A percentile compares a stretch with the other conserved stretches of the same genome.
Conservation (phyloP, 2,113 vertebrate genomes). For the Barbus barbus region DNA sequence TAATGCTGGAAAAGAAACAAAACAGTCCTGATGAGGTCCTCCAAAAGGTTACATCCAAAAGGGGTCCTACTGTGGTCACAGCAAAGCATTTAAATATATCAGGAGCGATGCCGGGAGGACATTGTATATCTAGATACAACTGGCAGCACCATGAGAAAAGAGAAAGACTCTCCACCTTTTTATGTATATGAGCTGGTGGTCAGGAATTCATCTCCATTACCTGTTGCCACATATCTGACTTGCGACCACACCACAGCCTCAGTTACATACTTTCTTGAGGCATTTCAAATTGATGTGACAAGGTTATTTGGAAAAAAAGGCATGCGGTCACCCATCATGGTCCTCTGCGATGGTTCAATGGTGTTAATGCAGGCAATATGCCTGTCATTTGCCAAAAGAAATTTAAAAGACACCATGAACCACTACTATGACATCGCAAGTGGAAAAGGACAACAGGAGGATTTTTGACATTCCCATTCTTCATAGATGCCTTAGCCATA, state of each 20-base stretch:
- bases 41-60: neutral
- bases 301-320: neutral
- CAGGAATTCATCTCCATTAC: neutral
- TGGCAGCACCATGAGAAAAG: neutral
- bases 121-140: neutral
- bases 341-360: constrained; percentile 30
- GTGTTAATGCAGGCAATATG: constrained; percentile 37
- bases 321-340: constrained; percentile 7
- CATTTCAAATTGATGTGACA: too few relatives aligned
- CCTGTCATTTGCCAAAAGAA: too few relatives aligned
- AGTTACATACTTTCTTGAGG: too few relatives aligned
- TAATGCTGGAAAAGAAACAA: neutral
- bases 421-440: too few relatives aligned
- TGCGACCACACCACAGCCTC: too few relatives aligned
- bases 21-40: neutral
- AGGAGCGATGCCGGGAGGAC: neutral
- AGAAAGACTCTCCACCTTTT: neutral
- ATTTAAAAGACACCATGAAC: too few relatives aligned
- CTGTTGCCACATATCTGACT: neutral
- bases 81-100: neutral
- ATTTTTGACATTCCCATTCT: too few relatives aligned
- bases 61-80: neutral
- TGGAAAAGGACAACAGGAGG: too few relatives aligned
- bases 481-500: too few relatives aligned
- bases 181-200: constrained; percentile 3